Conservation (phyloP, 2,113 vertebrate genomes). For the Clarias macrocephalus region DNA sequence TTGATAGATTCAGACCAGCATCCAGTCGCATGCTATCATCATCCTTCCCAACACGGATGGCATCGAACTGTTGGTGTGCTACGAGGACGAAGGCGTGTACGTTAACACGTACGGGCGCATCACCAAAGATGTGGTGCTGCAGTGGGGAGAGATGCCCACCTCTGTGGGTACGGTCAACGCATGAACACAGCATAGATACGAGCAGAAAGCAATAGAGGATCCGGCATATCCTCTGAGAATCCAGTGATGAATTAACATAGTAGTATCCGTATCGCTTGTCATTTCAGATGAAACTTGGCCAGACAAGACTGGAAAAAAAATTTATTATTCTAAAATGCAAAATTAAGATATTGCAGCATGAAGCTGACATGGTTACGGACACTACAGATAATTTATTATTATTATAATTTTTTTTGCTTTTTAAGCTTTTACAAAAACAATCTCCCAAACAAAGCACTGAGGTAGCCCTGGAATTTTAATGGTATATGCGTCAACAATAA, state of each 20-base stretch:
- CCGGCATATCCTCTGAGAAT: not conserved
- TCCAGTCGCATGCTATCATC: constrained; percentile 90
- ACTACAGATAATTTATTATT: too few species aligned
- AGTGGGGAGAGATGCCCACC: constrained; percentile 94
- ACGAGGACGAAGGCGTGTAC: constrained; percentile 91
- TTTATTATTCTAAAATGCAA: too few species aligned
- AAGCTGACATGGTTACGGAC: too few species aligned
- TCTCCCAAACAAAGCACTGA: too few species aligned
- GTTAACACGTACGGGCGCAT: constrained; percentile 91
- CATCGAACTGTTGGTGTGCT: constrained; percentile 90
- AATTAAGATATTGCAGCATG: too few species aligned
- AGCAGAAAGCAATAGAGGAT: not conserved
- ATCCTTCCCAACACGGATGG: constrained; percentile 90
- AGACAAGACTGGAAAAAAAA: too few species aligned
- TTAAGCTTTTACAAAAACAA: too few species aligned
- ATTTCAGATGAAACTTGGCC: too few species aligned
- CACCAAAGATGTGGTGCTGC: constrained; percentile 91
- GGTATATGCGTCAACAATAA: too few species aligned
- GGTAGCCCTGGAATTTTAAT: too few species aligned
- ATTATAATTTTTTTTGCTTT: too few species aligned
- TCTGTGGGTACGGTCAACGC: constrained; percentile 79
- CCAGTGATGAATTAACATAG: not conserved
- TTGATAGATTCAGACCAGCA: constrained; percentile 82
- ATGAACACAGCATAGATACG: not conserved
- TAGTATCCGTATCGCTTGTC: not conserved